Conservation (phyloP, 1,140 invertebrate species). For the Lordiphosa clarofinis region DNA sequence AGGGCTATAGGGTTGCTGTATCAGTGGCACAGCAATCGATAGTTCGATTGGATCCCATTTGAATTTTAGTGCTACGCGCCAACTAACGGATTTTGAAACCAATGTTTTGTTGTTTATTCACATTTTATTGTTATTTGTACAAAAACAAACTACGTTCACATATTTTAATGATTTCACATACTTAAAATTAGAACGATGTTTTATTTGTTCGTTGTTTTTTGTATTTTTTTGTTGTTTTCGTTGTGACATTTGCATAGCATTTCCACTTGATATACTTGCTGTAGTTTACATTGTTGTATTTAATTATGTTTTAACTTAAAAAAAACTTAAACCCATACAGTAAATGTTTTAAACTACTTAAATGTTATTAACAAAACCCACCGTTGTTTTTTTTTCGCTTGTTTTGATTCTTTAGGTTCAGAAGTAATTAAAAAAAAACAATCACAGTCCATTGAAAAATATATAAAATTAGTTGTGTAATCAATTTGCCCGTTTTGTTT, state of each 20-base stretch:
- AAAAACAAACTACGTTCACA: slow-evolving; percentile 15
- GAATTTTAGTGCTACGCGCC: too few relatives aligned
- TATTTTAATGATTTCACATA: slow-evolving; percentile 42
- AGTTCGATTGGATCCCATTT: too few relatives aligned
- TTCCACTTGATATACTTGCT: slow-evolving; percentile 24
- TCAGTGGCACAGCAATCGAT: too few relatives aligned
- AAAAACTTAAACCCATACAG: slow-evolving; percentile 77
- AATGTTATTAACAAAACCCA: slow-evolving; percentile 66
- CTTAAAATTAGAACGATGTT: slow-evolving; percentile 44
- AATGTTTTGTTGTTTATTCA: slow-evolving; percentile 40
- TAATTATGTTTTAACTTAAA: slow-evolving; percentile 71
- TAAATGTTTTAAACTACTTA: slow-evolving; percentile 71
- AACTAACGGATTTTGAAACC: background rate
- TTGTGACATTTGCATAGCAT: slow-evolving; percentile 56
- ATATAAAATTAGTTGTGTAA: slow-evolving; percentile 69
- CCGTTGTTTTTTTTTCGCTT: slow-evolving; percentile 39
- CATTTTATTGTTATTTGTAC: slow-evolving; percentile 56
- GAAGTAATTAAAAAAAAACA: slow-evolving; percentile 62
- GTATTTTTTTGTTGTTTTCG: slow-evolving; percentile 35
- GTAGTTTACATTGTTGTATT: slow-evolving; percentile 64
- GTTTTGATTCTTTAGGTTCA: slow-evolving; percentile 22
- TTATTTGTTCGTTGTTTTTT: slow-evolving; percentile 48
- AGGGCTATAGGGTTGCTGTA: too few relatives aligned
- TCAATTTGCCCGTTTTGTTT: slow-evolving; percentile 42
- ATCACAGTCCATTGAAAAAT: slow-evolving; percentile 77